Evolutionary conservation across 2,113 vertebrate species (phyloP).

Genomic region (Saccopteryx bilineata): DNA sequence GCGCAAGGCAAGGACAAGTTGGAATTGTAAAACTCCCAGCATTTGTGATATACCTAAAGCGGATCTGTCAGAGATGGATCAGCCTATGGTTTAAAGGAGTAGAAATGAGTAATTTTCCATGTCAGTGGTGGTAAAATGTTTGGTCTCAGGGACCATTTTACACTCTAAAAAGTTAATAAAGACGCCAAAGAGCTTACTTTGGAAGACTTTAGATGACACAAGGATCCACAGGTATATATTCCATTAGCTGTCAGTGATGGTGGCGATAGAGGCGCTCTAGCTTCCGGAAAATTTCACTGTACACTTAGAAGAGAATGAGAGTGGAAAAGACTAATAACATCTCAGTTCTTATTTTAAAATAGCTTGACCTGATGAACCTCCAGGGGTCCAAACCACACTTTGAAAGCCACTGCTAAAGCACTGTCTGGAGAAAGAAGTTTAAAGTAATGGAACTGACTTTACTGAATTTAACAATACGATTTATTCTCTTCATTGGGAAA

Average conservation of each 20-base stretch:
- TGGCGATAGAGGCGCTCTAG: not conserved
- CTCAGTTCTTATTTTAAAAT: not conserved
- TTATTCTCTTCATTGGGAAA: not conserved
- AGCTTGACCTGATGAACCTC: not conserved
- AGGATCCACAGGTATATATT: not conserved
- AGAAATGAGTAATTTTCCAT: not conserved
- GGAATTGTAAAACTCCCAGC: not conserved
- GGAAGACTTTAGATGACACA: not conserved
- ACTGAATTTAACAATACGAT: not conserved
- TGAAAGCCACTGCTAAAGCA: not conserved
- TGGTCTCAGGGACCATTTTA: not conserved
- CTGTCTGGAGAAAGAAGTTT: not conserved
- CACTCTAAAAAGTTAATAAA: not conserved
- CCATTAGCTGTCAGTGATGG: not conserved
- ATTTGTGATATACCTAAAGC: not conserved
- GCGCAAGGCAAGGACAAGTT: not conserved
- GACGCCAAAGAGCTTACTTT: not conserved
- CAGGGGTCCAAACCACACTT: not conserved
- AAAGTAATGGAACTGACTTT: not conserved
- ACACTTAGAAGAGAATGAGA: not conserved
- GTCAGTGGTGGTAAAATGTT: not conserved
- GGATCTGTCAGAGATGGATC: too few species aligned
- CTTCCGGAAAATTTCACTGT: not conserved
- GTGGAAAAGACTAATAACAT: not conserved
- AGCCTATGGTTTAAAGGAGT: not conserved